Base-by-base conservation (phyloP, 2,797 vertebrate genomes). In the Cyclura pinguis region DNA sequence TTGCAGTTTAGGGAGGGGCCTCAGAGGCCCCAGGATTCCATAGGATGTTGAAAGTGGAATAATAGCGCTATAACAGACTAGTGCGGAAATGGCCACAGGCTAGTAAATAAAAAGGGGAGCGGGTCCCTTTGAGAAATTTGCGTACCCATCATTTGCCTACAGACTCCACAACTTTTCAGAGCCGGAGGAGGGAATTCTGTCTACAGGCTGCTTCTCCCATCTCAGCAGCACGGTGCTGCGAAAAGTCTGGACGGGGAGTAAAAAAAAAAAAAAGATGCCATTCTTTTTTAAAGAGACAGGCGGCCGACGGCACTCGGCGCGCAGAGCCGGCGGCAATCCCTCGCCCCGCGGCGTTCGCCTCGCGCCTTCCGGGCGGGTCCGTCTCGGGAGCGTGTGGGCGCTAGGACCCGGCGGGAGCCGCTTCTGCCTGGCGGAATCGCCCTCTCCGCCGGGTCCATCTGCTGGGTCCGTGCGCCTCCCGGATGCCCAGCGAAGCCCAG, bases 401-500 rank as follows among this genome's bases (percentile, higher is more conserved):
- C 85, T 87, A 86, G 74, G 91, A 92, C 88, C 88, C 74, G 52
- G 85, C 74, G 52, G 85, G 59, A 67, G 74, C 6, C 27, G 38
- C 73, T 12, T 7, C 55, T 18, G 88, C 50, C 38, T 13, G 73
- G 81, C 55, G 27, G 47, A 35, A 29, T 92, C 47, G 47, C 55
- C 78, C 82, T 88, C 77, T 82, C 86, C 52, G 69, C 92, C 86
- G 87, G 89, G 92, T 84, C 89, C 64, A 24, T 47, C 86, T 59
- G 72, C 92, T 91, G 89, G 89, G 92, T 84, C 89, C 64, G 38
- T 22, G 80, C n/a, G 78, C 87, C 86, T 88, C 83, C 72, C 82
- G 20, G 47, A 69, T 89, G 72, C 91, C 88, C 88, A 29, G n/a
- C 72, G 22, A 22, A 72, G 84, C 38, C 80, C 62, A 77, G 78